phyloP scores from a whole-genome alignment of 53 echinoderm and acorn worm genomes.

The Temnopleurus reevesii region DNA sequence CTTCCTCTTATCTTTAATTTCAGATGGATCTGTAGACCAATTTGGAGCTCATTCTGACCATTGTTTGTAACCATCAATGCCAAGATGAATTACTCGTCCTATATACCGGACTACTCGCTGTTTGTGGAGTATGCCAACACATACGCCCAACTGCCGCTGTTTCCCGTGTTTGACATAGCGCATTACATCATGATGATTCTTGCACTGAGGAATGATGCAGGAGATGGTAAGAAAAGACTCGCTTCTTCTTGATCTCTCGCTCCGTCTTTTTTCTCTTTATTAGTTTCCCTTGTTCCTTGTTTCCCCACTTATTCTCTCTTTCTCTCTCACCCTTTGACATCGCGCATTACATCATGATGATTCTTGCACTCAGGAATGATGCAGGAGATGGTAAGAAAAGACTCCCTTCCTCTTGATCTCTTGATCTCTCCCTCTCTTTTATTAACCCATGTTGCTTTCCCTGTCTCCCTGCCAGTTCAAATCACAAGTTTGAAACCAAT shows the following conservation, averaged over 20 bases:
- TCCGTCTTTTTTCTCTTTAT: too few species aligned
- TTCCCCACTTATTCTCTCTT: too few species aligned
- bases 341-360: constrained; percentile 92
- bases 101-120: constrained; percentile 46
- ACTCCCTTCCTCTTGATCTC: too few species aligned
- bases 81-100: constrained; percentile 22
- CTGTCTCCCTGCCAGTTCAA: too few species aligned
- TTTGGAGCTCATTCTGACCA: too few species aligned
- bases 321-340: constrained; percentile 83
- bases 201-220: constrained; percentile 77
- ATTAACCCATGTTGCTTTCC: too few species aligned
- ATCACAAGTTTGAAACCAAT: too few species aligned
- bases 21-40: too few species aligned
- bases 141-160: constrained; percentile 77
- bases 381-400: constrained; percentile 74
- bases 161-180: constrained; percentile 80
- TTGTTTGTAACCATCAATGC: too few species aligned
- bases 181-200: constrained; percentile 94
- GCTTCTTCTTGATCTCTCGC: too few species aligned
- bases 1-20: too few species aligned
- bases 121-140: constrained; percentile 65
- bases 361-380: constrained; percentile 77
- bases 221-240: constrained; percentile 75
- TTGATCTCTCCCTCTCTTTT: too few species aligned
- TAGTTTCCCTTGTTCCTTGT: constrained; percentile 93